Percentiles rank a stretch among this genome's conserved stretches.
Conservation (phyloP, 64 coral and sea anemone genomes). For the Pachyseris speciosa region DNA sequence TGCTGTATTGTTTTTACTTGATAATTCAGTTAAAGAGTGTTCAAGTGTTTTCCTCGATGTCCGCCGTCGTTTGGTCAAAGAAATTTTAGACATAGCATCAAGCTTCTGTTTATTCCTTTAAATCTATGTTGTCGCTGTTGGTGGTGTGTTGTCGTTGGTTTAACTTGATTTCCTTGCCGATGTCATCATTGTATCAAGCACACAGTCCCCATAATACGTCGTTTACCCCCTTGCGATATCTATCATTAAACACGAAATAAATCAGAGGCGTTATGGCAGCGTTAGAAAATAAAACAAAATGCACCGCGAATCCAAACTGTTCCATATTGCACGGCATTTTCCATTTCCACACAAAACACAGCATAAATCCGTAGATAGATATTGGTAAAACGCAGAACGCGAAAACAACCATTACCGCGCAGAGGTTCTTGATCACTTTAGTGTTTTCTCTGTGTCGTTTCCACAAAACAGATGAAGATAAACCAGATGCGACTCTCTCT, state of each 20-base stretch:
- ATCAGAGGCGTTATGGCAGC: too few relatives aligned
- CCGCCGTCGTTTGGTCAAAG: too few relatives aligned
- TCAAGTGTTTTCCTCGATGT: too few relatives aligned
- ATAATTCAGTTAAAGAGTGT: too few relatives aligned
- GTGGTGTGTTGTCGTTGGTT: too few relatives aligned
- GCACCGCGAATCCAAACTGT: slow-evolving; percentile 34
- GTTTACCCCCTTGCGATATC: slow-evolving; percentile 24
- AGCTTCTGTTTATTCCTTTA: too few relatives aligned
- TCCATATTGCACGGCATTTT: too few relatives aligned
- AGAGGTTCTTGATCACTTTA: slow-evolving; percentile 55
- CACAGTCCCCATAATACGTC: not conserved
- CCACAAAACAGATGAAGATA: not conserved
- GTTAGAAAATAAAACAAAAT: slow-evolving; percentile 79
- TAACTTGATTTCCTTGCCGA: not conserved
- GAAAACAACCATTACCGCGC: slow-evolving; percentile 55
- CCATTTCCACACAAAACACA: too few relatives aligned
- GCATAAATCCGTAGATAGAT: too few relatives aligned
- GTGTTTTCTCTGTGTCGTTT: slow-evolving; percentile 16
- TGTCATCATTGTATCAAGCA: not conserved
- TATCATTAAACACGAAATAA: slow-evolving; percentile 63
- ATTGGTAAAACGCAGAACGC: slow-evolving; percentile 59
- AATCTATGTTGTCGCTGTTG: too few relatives aligned
- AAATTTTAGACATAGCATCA: too few relatives aligned
- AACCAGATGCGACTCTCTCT: not conserved
- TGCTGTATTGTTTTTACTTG: too few relatives aligned